Conservation (phyloP, 2,113 vertebrate species). For the Tragelaphus strepsiceros region DNA sequence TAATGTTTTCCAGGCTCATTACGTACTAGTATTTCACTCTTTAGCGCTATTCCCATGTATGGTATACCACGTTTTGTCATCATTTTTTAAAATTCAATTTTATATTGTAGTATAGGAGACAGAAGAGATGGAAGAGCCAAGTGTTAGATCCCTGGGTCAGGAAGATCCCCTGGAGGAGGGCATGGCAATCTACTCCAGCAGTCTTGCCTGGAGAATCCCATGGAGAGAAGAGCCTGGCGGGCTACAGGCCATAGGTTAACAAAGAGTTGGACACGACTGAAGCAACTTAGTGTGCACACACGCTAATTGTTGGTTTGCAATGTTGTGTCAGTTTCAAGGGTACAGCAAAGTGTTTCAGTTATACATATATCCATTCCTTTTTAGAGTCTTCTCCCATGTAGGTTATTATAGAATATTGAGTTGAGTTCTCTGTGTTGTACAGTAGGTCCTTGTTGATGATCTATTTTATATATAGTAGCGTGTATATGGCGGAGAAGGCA, state of each 20-base stretch:
- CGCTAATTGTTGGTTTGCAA: neutral
- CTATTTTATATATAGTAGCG: accelerated
- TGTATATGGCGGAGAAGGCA: neutral
- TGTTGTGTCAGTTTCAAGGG: neutral
- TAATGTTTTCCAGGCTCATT: neutral
- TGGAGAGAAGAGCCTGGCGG: neutral
- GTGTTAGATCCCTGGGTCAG: neutral
- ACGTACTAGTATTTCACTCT: neutral
- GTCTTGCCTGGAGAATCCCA: neutral
- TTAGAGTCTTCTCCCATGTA: neutral
- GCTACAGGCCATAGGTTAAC: neutral
- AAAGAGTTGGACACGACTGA: neutral
- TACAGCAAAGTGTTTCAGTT: neutral
- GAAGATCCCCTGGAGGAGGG: neutral
- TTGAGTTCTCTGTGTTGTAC: neutral
- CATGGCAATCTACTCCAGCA: neutral
- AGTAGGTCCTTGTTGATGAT: neutral
- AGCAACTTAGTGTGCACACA: neutral
- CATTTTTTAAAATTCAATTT: neutral
- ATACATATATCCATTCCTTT: accelerated
- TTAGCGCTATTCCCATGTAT: neutral
- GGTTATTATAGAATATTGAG: neutral
- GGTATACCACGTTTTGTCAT: neutral
- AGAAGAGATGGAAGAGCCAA: neutral
- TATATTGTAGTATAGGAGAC: neutral